Evolutionary conservation across 2,888 invertebrate genomes (phyloP), one percentile per base, ranked within the genome.

Genomic region (Epinotia brunnichana): DNA sequence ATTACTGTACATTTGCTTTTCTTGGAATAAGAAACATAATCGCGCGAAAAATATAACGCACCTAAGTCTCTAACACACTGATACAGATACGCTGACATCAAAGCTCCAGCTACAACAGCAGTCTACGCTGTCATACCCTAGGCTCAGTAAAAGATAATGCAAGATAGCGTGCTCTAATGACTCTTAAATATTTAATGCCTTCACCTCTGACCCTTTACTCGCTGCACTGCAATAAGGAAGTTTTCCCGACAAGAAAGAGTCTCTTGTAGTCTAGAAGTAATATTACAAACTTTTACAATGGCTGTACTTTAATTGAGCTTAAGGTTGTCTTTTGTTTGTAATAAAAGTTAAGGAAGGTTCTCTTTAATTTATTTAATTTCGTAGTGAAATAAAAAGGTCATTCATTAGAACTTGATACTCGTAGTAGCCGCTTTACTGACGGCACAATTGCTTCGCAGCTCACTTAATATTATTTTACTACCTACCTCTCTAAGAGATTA

Each of bases 401-500:
- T 35, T 35, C 35, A 44, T 15, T 44, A 44, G 13, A n/a, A 48
- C 48, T 59, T 15, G 48, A n/a, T 17, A n/a, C n/a, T n/a, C n/a
- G n/a, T n/a, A 29, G 17, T 21, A 2, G n/a, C 35, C 35, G 7
- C 17, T 69, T 48, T 68, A 75, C 74, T 51, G 63, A 2, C 35
- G 9, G 35, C 35, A 35, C 9, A 35, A 3, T 77, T 64, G 70
- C 68, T 69, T 57, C 67, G 73, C 70, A 74, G 61, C 71, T 68
- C 69, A 78, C 73, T 53, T 15, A 66, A 54, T 57, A 48, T 64
- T 77, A 77, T 75, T 76, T 9, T 75, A 76, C 80, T 76, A 80
- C 81, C 82, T 80, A 81, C 82, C 80, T 81, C 82, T 75, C 75
- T 77, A 79, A 78, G 78, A 83, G 83, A 87, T 87, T 86, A 86